Evolutionary conservation across 2,888 invertebrate genomes (phyloP).

Genomic region (Rhyacophila evoluta): DNA sequence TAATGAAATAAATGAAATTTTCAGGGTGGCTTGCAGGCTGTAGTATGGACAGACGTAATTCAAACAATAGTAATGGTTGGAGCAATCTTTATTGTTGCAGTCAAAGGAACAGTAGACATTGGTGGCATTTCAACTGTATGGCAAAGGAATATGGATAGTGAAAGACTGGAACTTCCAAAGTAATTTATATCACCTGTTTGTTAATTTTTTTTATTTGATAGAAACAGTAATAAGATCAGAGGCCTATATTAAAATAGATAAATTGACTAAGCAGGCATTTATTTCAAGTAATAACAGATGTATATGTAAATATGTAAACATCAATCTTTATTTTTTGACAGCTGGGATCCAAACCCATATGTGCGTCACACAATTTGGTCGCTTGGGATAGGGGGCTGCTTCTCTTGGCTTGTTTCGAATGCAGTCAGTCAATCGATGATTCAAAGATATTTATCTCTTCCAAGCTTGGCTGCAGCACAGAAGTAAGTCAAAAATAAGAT

Average conservation of each 20-base stretch:
- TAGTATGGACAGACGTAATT: constrained; percentile 81
- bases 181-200: too few relatives aligned
- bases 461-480: constrained; percentile 73
- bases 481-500: too few relatives aligned
- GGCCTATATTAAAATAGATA: too few relatives aligned
- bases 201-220: too few relatives aligned
- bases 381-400: constrained; percentile 77
- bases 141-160: constrained; percentile 70
- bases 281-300: too few relatives aligned
- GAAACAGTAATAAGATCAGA: too few relatives aligned
- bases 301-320: too few relatives aligned
- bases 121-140: constrained; percentile 74
- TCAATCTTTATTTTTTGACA: constrained; percentile 61
- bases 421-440: constrained; percentile 85
- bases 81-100: constrained; percentile 74
- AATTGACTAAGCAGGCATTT: too few relatives aligned
- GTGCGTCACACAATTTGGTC: constrained; percentile 82
- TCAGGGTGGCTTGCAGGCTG: constrained; percentile 77
- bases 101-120: constrained; percentile 75
- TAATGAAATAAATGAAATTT: too few relatives aligned
- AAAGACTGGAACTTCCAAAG: constrained; percentile 74
- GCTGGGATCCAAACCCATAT: constrained; percentile 76
- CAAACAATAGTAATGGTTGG: constrained; percentile 78
- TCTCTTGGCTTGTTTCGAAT: constrained; percentile 80
- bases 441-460: constrained; percentile 79